Base-by-base conservation (phyloP, 2,797 vertebrate genomes). In the Crypturellus tataupa region DNA sequence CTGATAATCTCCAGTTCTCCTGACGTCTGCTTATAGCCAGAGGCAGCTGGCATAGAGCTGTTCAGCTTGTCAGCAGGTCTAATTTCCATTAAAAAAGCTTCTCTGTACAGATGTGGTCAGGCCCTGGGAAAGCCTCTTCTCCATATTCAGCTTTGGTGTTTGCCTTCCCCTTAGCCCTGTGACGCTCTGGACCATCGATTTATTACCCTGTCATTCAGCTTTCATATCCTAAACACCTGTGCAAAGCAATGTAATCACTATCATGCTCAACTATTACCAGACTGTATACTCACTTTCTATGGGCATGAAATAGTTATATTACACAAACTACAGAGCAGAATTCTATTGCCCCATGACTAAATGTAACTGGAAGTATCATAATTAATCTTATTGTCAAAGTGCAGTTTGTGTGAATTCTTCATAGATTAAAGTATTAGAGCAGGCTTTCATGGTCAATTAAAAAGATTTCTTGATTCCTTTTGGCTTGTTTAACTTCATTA, bases 391-490 rank as follows among this genome's bases (percentile, higher is more conserved):
- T 59, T 88, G 39, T 12, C 7, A 17, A 44, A 13, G 9, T 80
- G 35, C 29, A 51, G 16, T 63, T 46, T n/a, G 13, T 27, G 72
- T 56, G 29, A 31, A 20, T 10, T 51, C 29, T 72, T 71, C 16
- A 46, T 12, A 13, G 51, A 78, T 0, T 0, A 80, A 67, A 1
- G 1, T 31, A 49, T 6, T 21, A 62, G 37, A 90, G 7, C 6
- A 55, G 80, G 10, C 25, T 82, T 69, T 62, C 21, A 33, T 33
- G 42, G 59, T 44, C 31, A 76, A 40, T n/a, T 17, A 90, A 93
- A 20, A 20, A 85, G 51, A 92, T 76, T 89, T 60, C 17, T 83
- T 79, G 7, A 8, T 77, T 95, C 40, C 20, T 83, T 49, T 37
- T 73, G 31, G 3, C 70, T 77, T 87, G 18, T 67, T 31, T 5